A percentile compares a stretch with the other conserved stretches of the same genome.
Evolutionary conservation across 2,113 vertebrate genomes (phyloP).

Genomic region (Anas platyrhynchos): DNA sequence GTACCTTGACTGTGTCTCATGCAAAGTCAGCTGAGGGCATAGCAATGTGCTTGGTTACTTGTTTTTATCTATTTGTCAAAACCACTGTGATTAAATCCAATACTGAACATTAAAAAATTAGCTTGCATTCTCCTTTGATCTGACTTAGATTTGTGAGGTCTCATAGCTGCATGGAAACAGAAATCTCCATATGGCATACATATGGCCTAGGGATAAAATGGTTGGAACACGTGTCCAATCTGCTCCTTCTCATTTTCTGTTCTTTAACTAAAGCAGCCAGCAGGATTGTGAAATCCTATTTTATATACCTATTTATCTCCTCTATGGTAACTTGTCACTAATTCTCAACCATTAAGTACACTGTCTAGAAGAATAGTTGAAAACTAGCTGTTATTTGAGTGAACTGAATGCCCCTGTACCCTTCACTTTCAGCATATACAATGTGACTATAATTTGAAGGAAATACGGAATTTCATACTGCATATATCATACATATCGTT

Average conservation of each 20-base stretch:
- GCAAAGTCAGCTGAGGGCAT: neutral
- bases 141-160: neutral
- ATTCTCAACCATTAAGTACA: neutral
- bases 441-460: neutral
- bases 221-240: neutral
- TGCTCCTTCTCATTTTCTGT: neutral
- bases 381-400: neutral
- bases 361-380: neutral
- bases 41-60: accelerated
- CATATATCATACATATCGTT: neutral
- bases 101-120: neutral
- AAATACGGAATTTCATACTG: neutral
- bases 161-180: neutral
- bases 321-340: neutral
- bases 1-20: neutral
- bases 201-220: neutral
- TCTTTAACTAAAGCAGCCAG: neutral
- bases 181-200: neutral
- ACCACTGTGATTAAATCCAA: neutral
- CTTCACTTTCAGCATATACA: neutral
- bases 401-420: neutral
- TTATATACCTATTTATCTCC: neutral
- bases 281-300: neutral
- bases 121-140: neutral
- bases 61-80: neutral